phyloP scores from a whole-genome alignment of 1,140 invertebrate species.

The Dermatophagoides farinae region DNA sequence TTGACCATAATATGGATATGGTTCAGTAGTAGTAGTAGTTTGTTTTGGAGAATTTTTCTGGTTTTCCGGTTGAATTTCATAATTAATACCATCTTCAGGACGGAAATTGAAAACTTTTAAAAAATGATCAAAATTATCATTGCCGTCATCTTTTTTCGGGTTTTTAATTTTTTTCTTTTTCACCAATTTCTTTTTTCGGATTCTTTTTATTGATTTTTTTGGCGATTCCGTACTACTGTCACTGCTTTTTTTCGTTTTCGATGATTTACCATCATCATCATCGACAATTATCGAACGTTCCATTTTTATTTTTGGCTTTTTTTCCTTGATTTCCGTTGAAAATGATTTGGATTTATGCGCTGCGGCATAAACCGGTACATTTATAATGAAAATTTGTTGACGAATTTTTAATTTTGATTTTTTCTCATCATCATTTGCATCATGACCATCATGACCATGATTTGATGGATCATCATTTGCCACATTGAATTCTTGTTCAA shows the following conservation, averaged over 20 bases:
- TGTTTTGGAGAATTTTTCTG: too few relatives aligned
- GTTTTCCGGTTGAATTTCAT: neutral
- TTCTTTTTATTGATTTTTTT: too few relatives aligned
- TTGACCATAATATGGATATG: neutral
- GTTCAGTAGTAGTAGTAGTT: too few relatives aligned
- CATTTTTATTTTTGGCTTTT: too few relatives aligned
- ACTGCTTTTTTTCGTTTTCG: too few relatives aligned
- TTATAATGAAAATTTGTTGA: neutral
- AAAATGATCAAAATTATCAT: conserved; percentile 2
- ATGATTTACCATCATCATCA: too few relatives aligned
- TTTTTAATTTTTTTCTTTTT: neutral
- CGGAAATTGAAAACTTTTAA: neutral
- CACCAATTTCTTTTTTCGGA: too few relatives aligned
- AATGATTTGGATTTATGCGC: neutral
- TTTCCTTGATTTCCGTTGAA: neutral
- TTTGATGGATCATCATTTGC: neutral
- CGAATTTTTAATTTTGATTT: neutral
- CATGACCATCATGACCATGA: neutral
- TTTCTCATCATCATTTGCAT: neutral
- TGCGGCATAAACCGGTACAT: neutral
- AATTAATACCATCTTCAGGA: neutral
- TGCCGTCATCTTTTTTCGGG: neutral
- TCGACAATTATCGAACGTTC: too few relatives aligned
- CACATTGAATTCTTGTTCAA: neutral
- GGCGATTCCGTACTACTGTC: too few relatives aligned